Evolutionary conservation across 2,888 invertebrate genomes (phyloP).

Genomic region (Morpho helenor): DNA sequence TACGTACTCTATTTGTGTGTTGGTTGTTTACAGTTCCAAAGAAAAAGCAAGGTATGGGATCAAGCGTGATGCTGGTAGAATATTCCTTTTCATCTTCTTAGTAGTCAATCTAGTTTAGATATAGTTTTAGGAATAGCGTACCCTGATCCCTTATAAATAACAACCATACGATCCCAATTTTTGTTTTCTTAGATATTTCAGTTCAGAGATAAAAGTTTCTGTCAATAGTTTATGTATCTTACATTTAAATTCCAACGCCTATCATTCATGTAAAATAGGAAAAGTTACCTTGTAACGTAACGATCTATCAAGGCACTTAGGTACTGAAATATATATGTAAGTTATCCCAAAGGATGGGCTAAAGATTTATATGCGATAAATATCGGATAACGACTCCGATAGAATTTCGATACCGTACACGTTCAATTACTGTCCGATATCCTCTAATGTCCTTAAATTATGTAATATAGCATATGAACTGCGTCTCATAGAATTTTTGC

Average conservation of each 20-base stretch:
- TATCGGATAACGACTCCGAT: constrained; percentile 45
- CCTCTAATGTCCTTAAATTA: constrained; percentile 19
- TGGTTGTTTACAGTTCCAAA: constrained; percentile 90
- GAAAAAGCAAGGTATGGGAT: constrained; percentile 85
- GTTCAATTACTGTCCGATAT: constrained; percentile 42
- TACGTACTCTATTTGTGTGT: constrained; percentile 76
- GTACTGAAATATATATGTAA: constrained; percentile 30
- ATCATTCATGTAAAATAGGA: constrained; percentile 16
- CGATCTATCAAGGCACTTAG: constrained; percentile 32
- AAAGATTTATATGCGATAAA: constrained; percentile 43
- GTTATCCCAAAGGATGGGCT: constrained; percentile 41
- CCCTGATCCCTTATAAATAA: constrained; percentile 35
- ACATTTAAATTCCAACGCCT: constrained; percentile 18
- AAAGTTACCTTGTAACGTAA: constrained; percentile 68
- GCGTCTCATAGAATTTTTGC: neutral
- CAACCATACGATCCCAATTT: constrained; percentile 23
- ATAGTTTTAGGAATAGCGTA: constrained; percentile 64
- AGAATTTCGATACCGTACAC: constrained; percentile 41
- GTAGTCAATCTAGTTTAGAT: constrained; percentile 70
- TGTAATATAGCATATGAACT: neutral
- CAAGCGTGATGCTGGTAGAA: constrained; percentile 78
- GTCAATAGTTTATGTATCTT: constrained; percentile 11
- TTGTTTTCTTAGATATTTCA: constrained; percentile 19
- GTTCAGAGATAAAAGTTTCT: constrained; percentile 12
- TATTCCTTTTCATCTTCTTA: constrained; percentile 76